Conservation (phyloP, 2,113 vertebrate species). For the Eudyptes chrysolophus region DNA sequence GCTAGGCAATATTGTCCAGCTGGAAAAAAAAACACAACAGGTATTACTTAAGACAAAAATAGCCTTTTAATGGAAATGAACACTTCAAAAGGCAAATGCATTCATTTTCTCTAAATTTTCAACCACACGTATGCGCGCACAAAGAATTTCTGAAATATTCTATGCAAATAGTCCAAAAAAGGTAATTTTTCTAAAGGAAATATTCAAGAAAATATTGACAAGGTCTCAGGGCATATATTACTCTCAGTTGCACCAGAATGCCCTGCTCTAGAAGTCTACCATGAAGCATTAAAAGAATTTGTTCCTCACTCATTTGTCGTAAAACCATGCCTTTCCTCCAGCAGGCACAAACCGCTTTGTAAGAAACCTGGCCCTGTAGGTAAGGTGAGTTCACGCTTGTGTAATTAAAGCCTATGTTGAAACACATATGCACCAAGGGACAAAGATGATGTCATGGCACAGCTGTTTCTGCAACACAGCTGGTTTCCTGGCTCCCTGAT, state of each 20-base stretch:
- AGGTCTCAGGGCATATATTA: neutral
- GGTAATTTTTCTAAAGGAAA: neutral
- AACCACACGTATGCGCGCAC: rapidly evolving
- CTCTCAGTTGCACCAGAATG: neutral
- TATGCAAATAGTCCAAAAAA: neutral
- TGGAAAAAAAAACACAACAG: neutral
- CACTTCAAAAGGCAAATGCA: neutral
- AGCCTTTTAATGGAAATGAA: neutral
- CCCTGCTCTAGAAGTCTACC: neutral
- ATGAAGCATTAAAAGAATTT: neutral
- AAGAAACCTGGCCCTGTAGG: neutral
- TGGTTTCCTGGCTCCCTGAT: neutral
- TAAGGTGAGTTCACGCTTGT: neutral
- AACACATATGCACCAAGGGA: neutral
- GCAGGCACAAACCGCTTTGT: neutral
- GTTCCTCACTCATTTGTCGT: neutral
- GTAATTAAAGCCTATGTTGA: neutral
- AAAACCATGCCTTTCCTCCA: neutral
- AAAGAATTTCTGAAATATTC: neutral
- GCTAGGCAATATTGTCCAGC: neutral
- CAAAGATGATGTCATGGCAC: slow-evolving; percentile 13
- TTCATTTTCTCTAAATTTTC: neutral
- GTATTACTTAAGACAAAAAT: neutral
- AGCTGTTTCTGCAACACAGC: slow-evolving; percentile 17
- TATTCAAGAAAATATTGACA: neutral